Conservation (phyloP, 1,140 invertebrate genomes). For the Neodiprion fabricii region DNA sequence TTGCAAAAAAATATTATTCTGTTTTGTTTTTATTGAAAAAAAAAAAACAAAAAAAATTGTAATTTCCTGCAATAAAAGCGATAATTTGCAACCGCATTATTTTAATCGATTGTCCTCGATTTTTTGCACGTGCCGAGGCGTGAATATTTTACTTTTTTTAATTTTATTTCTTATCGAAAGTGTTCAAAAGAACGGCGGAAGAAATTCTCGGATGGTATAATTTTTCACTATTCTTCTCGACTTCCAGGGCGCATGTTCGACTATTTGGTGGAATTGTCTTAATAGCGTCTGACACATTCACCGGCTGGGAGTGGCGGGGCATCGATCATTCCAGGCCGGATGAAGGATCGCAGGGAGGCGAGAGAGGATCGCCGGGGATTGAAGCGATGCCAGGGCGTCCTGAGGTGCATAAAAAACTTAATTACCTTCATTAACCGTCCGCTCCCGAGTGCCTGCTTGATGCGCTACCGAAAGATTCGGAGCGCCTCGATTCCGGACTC, state of each 20-base stretch:
- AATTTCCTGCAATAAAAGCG: too few relatives aligned
- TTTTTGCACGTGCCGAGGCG: too few relatives aligned
- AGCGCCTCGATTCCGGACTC: not conserved
- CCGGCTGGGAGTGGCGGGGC: slow-evolving; percentile 34
- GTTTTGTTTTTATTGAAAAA: too few relatives aligned
- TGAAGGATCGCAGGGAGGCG: slow-evolving; percentile 28
- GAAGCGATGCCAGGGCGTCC: slow-evolving; percentile 40
- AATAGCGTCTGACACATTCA: slow-evolving; percentile 5
- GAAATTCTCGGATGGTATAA: not conserved
- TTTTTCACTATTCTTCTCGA: not conserved
- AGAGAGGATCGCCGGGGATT: not conserved
- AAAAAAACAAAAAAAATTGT: too few relatives aligned
- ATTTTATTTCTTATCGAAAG: not conserved
- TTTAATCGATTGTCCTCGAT: too few relatives aligned
- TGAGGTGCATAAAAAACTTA: slow-evolving; percentile 57
- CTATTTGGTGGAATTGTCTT: not conserved
- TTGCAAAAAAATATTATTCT: too few relatives aligned
- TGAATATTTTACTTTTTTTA: too few relatives aligned
- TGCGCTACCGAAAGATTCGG: slow-evolving; percentile 1
- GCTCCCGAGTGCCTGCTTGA: slow-evolving; percentile 1
- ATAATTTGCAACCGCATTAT: too few relatives aligned
- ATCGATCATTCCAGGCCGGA: slow-evolving; percentile 53
- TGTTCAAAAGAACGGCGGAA: not conserved
- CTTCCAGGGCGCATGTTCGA: not conserved
- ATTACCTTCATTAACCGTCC: slow-evolving; percentile 59